Conservation (phyloP, 1,140 invertebrate species). For the Drosophila biarmipes region DNA sequence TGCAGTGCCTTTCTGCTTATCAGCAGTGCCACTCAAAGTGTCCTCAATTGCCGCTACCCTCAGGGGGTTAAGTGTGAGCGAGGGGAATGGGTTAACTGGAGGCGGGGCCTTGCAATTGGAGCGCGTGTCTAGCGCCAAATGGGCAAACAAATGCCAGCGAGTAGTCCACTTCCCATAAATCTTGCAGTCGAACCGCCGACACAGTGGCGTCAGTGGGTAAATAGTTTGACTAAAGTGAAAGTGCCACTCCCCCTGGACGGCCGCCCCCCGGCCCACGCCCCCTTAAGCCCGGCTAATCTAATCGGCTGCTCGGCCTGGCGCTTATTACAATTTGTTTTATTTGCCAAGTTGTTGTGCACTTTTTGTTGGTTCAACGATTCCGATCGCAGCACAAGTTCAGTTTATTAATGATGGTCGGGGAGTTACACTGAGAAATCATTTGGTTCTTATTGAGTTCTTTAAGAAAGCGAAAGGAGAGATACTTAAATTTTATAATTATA, state of each 20-base stretch:
- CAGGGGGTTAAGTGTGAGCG: not conserved
- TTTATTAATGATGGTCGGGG: slow-evolving; percentile 22
- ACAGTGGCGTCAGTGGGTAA: slow-evolving; percentile 83
- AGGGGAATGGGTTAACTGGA: not conserved
- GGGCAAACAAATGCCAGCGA: slow-evolving; percentile 60
- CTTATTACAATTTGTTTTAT: slow-evolving; percentile 78
- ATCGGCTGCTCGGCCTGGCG: slow-evolving; percentile 62
- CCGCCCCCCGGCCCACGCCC: not conserved
- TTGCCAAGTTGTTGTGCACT: slow-evolving; percentile 61
- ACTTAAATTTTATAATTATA: no score
- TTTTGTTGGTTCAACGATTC: slow-evolving; percentile 64
- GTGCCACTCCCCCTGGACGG: slow-evolving; percentile 21
- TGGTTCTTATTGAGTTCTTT: no score
- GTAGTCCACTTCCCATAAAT: slow-evolving; percentile 73
- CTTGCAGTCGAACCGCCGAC: slow-evolving; percentile 78
- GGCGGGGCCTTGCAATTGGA: slow-evolving; percentile 25
- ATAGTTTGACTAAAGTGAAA: slow-evolving; percentile 55
- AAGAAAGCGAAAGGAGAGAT: no score
- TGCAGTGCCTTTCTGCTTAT: slow-evolving; percentile 57
- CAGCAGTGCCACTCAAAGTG: slow-evolving; percentile 73
- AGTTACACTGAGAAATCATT: not conserved
- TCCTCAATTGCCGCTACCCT: slow-evolving; percentile 57
- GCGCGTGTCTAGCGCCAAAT: slow-evolving; percentile 69
- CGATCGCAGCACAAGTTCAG: slow-evolving; percentile 33
- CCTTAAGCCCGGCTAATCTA: slow-evolving; percentile 56